Conservation (phyloP, 2,797 vertebrate genomes). For the Dromococcyx pavoninus region DNA sequence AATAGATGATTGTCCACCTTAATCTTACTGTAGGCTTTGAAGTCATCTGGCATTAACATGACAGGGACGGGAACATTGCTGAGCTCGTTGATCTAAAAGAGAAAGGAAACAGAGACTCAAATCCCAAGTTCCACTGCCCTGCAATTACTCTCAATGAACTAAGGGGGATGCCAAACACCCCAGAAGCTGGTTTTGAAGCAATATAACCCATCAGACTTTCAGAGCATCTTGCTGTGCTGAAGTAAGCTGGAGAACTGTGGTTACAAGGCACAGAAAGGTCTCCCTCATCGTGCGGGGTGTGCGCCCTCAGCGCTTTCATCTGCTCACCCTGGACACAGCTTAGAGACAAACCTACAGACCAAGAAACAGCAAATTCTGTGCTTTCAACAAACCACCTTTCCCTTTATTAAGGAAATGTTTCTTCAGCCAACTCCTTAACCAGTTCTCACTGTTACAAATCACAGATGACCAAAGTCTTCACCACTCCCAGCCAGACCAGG, state of each 20-base stretch:
- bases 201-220: not conserved
- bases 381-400: not conserved
- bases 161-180: fast-evolving
- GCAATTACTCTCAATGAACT: not conserved
- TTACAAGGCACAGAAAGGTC: not conserved
- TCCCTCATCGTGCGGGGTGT: fast-evolving
- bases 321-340: not conserved
- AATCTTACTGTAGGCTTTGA: conserved; percentile 98
- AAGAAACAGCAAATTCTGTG: not conserved
- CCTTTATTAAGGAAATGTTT: fast-evolving
- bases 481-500: fast-evolving
- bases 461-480: not conserved
- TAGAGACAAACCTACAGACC: not conserved
- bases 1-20: conserved; percentile 98
- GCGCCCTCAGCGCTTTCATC: not conserved
- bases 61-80: conserved; percentile 94
- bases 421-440: not conserved
- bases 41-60: conserved; percentile 97
- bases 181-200: not conserved
- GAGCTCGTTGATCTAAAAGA: conserved; percentile 90
- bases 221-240: not conserved
- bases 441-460: not conserved
- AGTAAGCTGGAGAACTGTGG: not conserved
- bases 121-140: not conserved
- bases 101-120: not conserved